Evolutionary conservation across 2,113 vertebrate species (phyloP), one percentile per base, ranked within the genome.

Genomic region (Cyprinodon variegatus): DNA sequence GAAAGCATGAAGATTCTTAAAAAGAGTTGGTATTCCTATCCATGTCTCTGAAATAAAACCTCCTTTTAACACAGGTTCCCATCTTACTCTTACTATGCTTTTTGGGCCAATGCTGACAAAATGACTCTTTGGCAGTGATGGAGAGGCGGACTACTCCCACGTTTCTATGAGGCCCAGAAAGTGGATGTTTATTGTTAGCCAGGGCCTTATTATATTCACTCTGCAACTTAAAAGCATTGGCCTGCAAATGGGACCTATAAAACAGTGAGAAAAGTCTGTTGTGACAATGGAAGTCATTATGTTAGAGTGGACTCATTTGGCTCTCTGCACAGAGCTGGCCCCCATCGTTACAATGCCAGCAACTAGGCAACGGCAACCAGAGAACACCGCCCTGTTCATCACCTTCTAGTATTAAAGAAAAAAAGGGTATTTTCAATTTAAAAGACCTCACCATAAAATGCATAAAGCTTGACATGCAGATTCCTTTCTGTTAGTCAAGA

Each of bases 141-240:
- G 82, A 3, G 11, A 86, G 62, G 76, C 45, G 45, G 84, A 66
- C 67, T 43, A 41, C 10, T 80, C 83, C 83, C 68, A 4, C 71
- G 79, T 90, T 90, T 70, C 83, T 87, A 78, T 29, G 71, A n/a
- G 70, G 74, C 79, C 48, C 69, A 0, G 57, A 77, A 77, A 88
- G 87, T 85, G 83, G 82, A 89, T 89, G 87, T 92, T 94, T 93
- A 94, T 86, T 86, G 86, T 86, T 72, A 69, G 76, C 77, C 66
- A 14, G 84, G 80, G 83, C 86, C 82, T 85, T 89, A 87, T 90
- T 90, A 79, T 84, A 89, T 91, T 94, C 89, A 86, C 86, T 83
- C 77, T 83, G 89, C 88, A 84, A 89, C 90, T 89, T 92, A 90
- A 93, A 93, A 93, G 91, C 89, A 83, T 82, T 76, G 83, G 3